phyloP scores from a whole-genome alignment of 2,888 invertebrate genomes.

The Drosophila helvetica region DNA sequence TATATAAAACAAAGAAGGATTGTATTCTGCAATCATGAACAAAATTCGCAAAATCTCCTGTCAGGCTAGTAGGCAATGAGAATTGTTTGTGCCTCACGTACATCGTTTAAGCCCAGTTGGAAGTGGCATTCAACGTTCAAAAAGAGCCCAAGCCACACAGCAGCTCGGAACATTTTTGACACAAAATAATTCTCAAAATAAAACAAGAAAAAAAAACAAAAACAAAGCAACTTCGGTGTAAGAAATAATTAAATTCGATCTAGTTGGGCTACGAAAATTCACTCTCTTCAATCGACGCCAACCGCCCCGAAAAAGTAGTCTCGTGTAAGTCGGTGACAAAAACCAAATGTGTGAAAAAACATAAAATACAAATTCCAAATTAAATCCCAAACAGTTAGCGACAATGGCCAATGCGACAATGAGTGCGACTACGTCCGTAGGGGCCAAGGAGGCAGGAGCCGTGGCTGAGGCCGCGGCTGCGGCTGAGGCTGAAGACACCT shows the following conservation, averaged over 20 bases:
- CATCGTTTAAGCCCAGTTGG: neutral
- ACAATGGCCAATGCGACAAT: conserved; percentile 45
- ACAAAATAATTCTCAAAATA: conserved; percentile 23
- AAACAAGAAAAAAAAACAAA: conserved; percentile 33
- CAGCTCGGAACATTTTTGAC: neutral
- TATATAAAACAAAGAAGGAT: no score
- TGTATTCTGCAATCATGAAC: no score
- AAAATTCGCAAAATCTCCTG: neutral
- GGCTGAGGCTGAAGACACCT: neutral
- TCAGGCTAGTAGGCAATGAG: neutral
- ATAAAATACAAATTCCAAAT: neutral
- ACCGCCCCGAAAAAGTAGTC: no score
- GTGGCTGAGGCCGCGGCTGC: neutral
- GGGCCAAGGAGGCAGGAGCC: conserved; percentile 11
- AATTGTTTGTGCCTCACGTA: neutral
- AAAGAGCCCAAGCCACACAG: neutral
- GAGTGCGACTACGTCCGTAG: conserved; percentile 44
- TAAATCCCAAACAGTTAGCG: conserved; percentile 24
- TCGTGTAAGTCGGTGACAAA: conserved; percentile 43
- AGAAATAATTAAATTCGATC: conserved; percentile 3
- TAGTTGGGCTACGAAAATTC: conserved; percentile 42
- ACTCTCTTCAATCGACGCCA: conserved; percentile 33
- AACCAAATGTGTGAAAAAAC: neutral
- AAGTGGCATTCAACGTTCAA: neutral
- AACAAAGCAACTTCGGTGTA: neutral